These are phyloP conservation scores for Muschampia staudingeri DNA, from an alignment of 2,888 invertebrate species.

Conservation along the genomic window DNA sequence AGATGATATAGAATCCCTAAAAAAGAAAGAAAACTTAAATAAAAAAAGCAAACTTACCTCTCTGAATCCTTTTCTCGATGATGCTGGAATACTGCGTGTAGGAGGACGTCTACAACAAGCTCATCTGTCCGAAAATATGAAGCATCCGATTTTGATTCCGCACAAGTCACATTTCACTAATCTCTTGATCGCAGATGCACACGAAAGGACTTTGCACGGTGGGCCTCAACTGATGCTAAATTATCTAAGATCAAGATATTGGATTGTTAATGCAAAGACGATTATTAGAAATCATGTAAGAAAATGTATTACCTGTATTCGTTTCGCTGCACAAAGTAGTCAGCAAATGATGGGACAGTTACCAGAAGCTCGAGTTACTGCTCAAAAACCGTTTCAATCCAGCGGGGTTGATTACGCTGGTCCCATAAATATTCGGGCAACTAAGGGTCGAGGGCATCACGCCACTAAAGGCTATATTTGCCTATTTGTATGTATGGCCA, in stretches of 20 bases:
- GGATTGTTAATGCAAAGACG: conserved; percentile 17
- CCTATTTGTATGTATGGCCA: conserved; percentile 44
- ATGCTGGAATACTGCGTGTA: conserved; percentile 61
- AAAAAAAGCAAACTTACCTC: conserved; percentile 55
- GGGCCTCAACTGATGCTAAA: conserved; percentile 57
- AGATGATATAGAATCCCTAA: conserved; percentile 29
- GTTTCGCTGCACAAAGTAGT: conserved; percentile 26
- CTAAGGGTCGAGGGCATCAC: conserved; percentile 46
- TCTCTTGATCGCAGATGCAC: conserved; percentile 64
- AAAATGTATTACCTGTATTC: conserved; percentile 20
- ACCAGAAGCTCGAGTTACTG: conserved; percentile 40
- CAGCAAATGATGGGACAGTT: conserved; percentile 64
- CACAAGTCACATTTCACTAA: conserved; percentile 57
- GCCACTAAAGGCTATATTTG: conserved; percentile 35
- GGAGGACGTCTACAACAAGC: conserved; percentile 60
- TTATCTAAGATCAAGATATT: conserved; percentile 28
- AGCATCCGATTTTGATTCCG: conserved; percentile 64
- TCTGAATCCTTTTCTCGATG: conserved; percentile 63
- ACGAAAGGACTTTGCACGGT: conserved; percentile 59
- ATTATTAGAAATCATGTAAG: conserved; percentile 20
- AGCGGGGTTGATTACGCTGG: conserved; percentile 57
- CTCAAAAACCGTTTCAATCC: conserved; percentile 37
- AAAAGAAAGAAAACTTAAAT: conserved; percentile 18
- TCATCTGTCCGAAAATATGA: conserved; percentile 49
- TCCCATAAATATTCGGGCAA: conserved; percentile 47